Percentiles rank a stretch among this genome's conserved stretches.
Conservation (phyloP, 2,113 vertebrate species). For the Balaenoptera acutorostrata region DNA sequence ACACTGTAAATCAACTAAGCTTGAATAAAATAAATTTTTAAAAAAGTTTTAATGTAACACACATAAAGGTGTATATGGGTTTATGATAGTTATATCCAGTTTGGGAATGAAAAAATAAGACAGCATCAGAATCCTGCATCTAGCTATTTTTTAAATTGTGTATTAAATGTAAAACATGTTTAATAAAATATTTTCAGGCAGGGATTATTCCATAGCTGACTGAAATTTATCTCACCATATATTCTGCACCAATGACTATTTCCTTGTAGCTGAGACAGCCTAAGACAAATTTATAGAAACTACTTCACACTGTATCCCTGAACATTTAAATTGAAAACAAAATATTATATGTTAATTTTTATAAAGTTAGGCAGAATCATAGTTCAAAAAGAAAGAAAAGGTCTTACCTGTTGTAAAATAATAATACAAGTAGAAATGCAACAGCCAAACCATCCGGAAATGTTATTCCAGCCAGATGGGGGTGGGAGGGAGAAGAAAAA, state of each 20-base stretch:
- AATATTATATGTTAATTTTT: not conserved
- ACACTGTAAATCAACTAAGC: not conserved
- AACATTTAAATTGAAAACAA: conserved; percentile 21
- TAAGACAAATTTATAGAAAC: not conserved
- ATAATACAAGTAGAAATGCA: not conserved
- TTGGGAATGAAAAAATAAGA: not conserved
- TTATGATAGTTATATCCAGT: not conserved
- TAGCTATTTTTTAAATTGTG: not conserved
- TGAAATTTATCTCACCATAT: not conserved
- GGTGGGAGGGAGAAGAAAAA: conserved; percentile 53
- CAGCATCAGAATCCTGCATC: not conserved
- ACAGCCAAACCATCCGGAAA: conserved; percentile 13
- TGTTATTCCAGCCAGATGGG: conserved; percentile 58
- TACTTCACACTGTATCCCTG: not conserved
- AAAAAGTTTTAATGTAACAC: not conserved
- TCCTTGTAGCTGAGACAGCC: not conserved
- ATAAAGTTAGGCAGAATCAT: not conserved
- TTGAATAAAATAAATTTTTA: not conserved
- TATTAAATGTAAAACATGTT: not conserved
- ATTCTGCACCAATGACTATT: not conserved
- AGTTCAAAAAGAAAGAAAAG: not conserved
- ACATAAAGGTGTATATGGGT: not conserved
- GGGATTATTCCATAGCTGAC: not conserved
- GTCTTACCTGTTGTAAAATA: conserved; percentile 64
- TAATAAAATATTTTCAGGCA: conserved; percentile 5